phyloP scores from a whole-genome alignment of 92 coral and sea anemone species.

The Phenganax subtilis region DNA sequence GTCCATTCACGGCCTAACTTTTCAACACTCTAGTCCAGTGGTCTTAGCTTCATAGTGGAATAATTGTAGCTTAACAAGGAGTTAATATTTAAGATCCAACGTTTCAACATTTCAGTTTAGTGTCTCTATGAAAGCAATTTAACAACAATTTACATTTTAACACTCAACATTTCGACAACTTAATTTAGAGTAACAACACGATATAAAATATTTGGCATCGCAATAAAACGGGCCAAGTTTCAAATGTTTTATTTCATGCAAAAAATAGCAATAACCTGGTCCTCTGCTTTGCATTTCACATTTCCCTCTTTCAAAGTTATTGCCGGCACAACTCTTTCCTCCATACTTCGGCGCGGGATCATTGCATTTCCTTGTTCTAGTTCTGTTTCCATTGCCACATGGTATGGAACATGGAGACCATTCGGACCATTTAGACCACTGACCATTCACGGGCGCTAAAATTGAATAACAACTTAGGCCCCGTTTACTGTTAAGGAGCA shows the following conservation, averaged over 20 bases:
- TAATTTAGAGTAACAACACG: not conserved
- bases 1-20: too few relatives aligned
- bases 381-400: slow-evolving; percentile 27
- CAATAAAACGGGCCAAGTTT: too few relatives aligned
- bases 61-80: too few relatives aligned
- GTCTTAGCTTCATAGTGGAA: too few relatives aligned
- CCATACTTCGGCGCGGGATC: slow-evolving; percentile 35
- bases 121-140: not conserved
- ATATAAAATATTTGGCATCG: not conserved
- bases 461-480: not conserved
- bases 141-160: not conserved
- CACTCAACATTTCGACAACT: not conserved
- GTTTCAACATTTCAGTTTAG: not conserved
- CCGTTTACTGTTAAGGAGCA: too few relatives aligned
- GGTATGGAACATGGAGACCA: slow-evolving; percentile 28
- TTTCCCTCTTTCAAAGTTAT: not conserved
- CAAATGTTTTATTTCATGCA: too few relatives aligned
- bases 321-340: slow-evolving; percentile 15
- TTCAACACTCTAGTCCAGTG: too few relatives aligned
- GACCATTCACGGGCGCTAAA: slow-evolving; percentile 11
- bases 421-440: slow-evolving; percentile 20
- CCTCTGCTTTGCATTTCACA: not conserved
- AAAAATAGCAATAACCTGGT: not conserved
- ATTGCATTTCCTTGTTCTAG: slow-evolving; percentile 24
- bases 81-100: not conserved